These are phyloP conservation scores for Aselliscus stoliczkanus DNA, from an alignment of 2,797 vertebrate species.

Conservation along the genomic window DNA sequence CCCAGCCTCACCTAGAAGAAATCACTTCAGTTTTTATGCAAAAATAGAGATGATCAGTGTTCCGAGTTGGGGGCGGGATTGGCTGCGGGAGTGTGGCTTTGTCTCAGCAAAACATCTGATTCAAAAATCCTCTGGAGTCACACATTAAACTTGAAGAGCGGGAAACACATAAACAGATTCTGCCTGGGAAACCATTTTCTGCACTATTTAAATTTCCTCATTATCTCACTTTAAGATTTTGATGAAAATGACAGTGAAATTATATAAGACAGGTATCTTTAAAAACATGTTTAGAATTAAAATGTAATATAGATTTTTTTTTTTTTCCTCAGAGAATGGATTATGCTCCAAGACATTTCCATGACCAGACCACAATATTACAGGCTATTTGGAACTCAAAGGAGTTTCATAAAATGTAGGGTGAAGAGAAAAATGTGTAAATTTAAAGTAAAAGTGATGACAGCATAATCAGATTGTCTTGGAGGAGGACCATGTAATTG, in stretches of 20 bases:
- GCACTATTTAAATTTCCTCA: conserved; percentile 9
- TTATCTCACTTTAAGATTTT: background rate
- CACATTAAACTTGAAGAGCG: conserved; percentile 24
- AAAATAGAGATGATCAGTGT: background rate
- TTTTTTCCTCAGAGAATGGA: background rate
- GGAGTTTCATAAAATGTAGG: background rate
- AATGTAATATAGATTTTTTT: background rate
- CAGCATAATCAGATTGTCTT: background rate
- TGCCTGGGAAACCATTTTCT: background rate
- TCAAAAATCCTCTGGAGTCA: background rate
- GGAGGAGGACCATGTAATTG: background rate
- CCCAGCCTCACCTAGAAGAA: background rate
- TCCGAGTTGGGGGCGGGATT: background rate
- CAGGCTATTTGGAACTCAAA: background rate
- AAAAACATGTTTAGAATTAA: background rate
- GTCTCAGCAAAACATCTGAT: background rate
- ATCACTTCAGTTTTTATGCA: background rate
- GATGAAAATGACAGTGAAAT: background rate
- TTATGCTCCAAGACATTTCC: background rate
- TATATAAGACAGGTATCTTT: background rate
- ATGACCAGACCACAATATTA: background rate
- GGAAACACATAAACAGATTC: background rate
- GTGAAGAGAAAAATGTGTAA: background rate
- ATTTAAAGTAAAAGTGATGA: background rate
- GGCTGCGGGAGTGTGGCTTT: background rate